These are phyloP conservation scores for Rhagonycha lutea DNA, from an alignment of 2,888 invertebrate species.

Conservation along the genomic window DNA sequence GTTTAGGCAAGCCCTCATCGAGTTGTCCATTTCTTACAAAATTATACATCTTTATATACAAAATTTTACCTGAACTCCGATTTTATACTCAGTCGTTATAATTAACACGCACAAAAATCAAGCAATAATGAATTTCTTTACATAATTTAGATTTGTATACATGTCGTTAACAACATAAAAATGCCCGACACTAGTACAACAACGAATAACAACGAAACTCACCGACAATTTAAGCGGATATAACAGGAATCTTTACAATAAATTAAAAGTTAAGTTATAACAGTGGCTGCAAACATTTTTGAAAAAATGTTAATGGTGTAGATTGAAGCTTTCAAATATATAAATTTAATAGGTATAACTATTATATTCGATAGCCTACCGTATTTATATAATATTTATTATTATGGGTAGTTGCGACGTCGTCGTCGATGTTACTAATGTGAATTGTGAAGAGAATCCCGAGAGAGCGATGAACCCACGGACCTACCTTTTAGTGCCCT, in stretches of 20 bases:
- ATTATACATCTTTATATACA: neutral
- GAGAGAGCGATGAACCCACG: too few species aligned
- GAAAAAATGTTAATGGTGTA: neutral
- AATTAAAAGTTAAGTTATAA: neutral
- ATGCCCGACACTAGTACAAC: conserved; percentile 29
- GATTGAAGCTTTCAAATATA: neutral
- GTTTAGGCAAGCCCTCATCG: conserved; percentile 32
- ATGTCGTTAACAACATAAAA: conserved; percentile 58
- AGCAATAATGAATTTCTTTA: conserved; percentile 47
- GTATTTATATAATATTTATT: neutral
- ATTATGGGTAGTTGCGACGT: neutral
- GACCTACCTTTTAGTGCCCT: neutral
- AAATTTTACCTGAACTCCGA: conserved; percentile 18
- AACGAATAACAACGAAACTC: neutral
- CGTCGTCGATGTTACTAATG: neutral
- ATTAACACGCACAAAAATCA: conserved; percentile 18
- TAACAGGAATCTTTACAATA: neutral
- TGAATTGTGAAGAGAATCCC: too few species aligned
- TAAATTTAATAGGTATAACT: neutral
- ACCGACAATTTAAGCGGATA: neutral
- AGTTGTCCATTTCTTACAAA: conserved; percentile 2
- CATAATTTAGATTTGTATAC: conserved; percentile 58
- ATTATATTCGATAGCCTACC: neutral
- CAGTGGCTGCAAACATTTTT: neutral
- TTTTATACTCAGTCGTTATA: conserved; percentile 18